Base-by-base conservation (phyloP, 2,113 vertebrate species). In the Chloroceryle aenea region DNA sequence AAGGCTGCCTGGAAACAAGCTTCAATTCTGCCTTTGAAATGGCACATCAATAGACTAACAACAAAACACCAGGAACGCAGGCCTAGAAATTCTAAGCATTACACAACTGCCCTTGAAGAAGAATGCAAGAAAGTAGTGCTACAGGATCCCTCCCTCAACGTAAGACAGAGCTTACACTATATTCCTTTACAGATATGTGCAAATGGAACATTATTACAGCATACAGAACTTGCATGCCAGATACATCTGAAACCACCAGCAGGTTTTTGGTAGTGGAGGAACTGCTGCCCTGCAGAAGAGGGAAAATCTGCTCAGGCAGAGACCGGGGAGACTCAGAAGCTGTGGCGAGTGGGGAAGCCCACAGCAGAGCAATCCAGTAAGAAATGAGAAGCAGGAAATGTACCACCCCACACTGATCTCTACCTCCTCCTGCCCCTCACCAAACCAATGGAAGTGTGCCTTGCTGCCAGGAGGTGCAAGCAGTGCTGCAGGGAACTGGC, bases 1-100 rank as follows among this genome's bases (percentile, higher is more conserved):
- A 64, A 34, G 45, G 68, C 87, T 96, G 85, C 82, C 82, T 83
- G 59, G 87, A 90, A 95, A 92, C 64, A 15, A 73, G 73, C n/a
- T 94, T 48, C 40, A 85, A 71, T 93, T 77, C 76, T 90, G 90
- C 27, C 32, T 92, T 87, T 93, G 64, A 80, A 96, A 94, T 21
- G 83, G 66, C 61, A 91, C 76, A 63, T 84, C 92, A 92, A 81
- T 10, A 87, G 80, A 61, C 47, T 64, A 86, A 81, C 71, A 95
- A 91, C 59, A 90, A 87, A 91, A 84, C 61, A 79, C 52, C 27
- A 88, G 61, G 79, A 96, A 92, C 56, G 40, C 19, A 38, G 36
- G 34, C 72, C 43, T 87, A 84, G 75, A 77, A 93, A 84, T 86
- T 84, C 7, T 9, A 76, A 88, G 55, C n/a, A 88, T 95, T 80